A percentile compares a stretch with the other conserved stretches of the same genome.
Evolutionary conservation across 1,140 invertebrate genomes (phyloP).

Genomic region (Contarinia nasturtii): DNA sequence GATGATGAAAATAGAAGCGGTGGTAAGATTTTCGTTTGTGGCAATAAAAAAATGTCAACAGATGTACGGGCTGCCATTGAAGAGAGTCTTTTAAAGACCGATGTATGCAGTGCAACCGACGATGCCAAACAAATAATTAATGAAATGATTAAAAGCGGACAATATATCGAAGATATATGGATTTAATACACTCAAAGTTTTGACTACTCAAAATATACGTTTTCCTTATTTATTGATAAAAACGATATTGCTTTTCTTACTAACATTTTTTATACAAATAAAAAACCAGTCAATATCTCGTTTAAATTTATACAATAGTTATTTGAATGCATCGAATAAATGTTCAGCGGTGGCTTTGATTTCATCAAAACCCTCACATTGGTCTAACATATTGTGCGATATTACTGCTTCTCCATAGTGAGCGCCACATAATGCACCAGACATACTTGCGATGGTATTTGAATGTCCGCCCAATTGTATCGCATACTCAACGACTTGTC

Average conservation of each 20-base stretch:
- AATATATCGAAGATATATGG: conserved; percentile 35
- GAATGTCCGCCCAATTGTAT: conserved; percentile 61
- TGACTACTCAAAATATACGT: too few species aligned
- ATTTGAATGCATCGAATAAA: conserved; percentile 22
- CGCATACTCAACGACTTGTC: conserved; percentile 45
- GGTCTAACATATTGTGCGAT: conserved; percentile 30
- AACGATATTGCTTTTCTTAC: too few species aligned
- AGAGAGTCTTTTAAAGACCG: conserved; percentile 27
- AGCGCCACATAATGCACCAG: conserved; percentile 55
- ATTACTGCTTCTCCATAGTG: conserved; percentile 44
- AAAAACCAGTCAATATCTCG: not conserved
- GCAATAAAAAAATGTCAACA: conserved; percentile 52
- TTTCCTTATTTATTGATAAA: too few species aligned
- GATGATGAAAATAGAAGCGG: conserved; percentile 20
- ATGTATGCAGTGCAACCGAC: conserved; percentile 17
- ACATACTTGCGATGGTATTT: conserved; percentile 64
- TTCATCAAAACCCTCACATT: conserved; percentile 39
- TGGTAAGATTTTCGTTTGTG: conserved; percentile 47
- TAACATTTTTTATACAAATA: too few species aligned
- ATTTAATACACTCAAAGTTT: conserved; percentile 16
- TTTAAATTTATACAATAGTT: not conserved
- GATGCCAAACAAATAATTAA: conserved; percentile 23
- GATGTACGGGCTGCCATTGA: conserved; percentile 39
- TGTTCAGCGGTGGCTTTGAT: conserved; percentile 29
- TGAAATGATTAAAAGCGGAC: conserved; percentile 24